Conservation (phyloP, 2,113 vertebrate genomes). For the Apistogramma diplotaenia region DNA sequence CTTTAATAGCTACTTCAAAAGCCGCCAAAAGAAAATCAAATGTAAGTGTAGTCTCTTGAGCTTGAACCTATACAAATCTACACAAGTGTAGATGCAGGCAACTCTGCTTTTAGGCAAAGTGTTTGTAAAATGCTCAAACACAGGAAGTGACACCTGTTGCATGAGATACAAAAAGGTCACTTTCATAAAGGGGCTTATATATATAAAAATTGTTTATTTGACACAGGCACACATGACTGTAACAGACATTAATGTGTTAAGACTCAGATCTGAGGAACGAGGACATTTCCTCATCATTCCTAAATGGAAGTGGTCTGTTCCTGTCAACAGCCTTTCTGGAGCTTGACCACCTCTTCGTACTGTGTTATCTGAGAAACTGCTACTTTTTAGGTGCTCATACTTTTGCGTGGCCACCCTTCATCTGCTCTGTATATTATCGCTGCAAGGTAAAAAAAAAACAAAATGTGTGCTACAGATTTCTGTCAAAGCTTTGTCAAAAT, state of each 20-base stretch:
- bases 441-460: not conserved
- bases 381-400: too few species aligned
- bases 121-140: not conserved
- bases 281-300: not conserved
- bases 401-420: not conserved
- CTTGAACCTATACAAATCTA: too few species aligned
- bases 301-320: not conserved
- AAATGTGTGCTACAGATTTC: not conserved
- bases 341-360: not conserved
- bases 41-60: not conserved
- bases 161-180: not conserved
- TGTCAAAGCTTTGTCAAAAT: not conserved
- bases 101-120: not conserved
- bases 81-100: not conserved
- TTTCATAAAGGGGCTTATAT: not conserved
- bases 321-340: not conserved
- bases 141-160: not conserved
- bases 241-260: not conserved
- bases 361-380: too few species aligned
- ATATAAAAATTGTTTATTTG: not conserved
- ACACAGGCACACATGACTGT: not conserved
- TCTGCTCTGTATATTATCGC: not conserved
- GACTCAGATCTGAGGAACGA: not conserved
- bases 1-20: not conserved
- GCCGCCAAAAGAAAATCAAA: not conserved